Conservation (phyloP, 2,113 vertebrate species). For the Mellivora capensis region DNA sequence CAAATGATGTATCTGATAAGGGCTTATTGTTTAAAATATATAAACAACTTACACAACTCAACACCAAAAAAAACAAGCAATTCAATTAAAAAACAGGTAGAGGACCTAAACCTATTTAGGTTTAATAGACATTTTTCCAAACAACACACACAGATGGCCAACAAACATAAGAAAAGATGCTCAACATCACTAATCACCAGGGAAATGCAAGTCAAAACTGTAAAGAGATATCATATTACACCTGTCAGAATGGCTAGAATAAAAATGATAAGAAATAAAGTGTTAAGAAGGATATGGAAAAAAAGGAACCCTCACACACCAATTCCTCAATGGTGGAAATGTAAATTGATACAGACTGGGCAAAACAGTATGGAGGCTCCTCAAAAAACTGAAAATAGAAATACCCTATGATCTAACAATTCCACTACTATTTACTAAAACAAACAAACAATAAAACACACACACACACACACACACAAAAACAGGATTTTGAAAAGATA, state of each 20-base stretch:
- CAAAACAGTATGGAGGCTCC: neutral
- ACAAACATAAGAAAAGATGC: neutral
- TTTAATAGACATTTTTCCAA: neutral
- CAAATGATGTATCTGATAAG: neutral
- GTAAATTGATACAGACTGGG: neutral
- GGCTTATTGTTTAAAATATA: neutral
- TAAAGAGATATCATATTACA: neutral
- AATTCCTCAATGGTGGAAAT: neutral
- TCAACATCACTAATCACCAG: neutral
- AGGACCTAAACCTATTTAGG: neutral
- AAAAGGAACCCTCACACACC: neutral
- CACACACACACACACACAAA: neutral
- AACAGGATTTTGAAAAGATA: neutral
- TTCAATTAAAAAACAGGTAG: neutral
- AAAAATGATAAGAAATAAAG: neutral
- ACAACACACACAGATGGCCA: neutral
- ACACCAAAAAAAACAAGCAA: neutral
- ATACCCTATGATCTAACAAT: neutral
- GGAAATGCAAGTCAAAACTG: neutral
- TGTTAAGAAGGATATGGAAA: neutral
- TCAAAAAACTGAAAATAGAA: neutral
- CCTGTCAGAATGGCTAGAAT: neutral
- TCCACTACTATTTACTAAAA: neutral
- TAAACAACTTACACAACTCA: neutral
- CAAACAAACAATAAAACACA: neutral